Conservation (phyloP, 2,797 vertebrate species). For the Avahi laniger region DNA sequence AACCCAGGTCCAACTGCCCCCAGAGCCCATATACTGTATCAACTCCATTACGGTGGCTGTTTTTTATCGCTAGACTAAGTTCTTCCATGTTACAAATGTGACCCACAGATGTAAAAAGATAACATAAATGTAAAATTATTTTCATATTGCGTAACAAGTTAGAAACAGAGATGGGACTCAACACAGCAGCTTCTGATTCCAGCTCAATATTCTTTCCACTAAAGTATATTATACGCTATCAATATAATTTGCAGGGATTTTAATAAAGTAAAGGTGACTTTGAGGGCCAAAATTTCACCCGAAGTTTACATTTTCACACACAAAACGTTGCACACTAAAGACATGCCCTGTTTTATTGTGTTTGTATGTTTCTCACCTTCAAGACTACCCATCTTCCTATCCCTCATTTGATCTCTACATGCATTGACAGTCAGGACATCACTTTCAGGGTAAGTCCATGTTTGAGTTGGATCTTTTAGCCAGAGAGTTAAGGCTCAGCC, state of each 20-base stretch:
- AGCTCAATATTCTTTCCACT: neutral
- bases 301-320: neutral
- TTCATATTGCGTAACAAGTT: neutral
- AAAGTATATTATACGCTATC: neutral
- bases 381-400: neutral
- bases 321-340: neutral
- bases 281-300: neutral
- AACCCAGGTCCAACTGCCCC: neutral
- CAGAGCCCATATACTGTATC: neutral
- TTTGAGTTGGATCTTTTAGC: neutral
- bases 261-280: conserved; percentile 19
- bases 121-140: neutral
- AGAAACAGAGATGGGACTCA: neutral
- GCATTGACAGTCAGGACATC: neutral
- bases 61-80: neutral
- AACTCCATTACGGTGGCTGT: neutral
- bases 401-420: neutral
- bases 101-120: neutral
- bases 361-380: neutral
- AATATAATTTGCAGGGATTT: neutral
- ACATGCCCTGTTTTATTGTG: neutral
- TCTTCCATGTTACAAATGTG: neutral
- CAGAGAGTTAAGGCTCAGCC: neutral
- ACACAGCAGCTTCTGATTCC: neutral
- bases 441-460: neutral